phyloP scores from a whole-genome alignment of 2,888 invertebrate genomes.

The Malthinus flaveolus region DNA sequence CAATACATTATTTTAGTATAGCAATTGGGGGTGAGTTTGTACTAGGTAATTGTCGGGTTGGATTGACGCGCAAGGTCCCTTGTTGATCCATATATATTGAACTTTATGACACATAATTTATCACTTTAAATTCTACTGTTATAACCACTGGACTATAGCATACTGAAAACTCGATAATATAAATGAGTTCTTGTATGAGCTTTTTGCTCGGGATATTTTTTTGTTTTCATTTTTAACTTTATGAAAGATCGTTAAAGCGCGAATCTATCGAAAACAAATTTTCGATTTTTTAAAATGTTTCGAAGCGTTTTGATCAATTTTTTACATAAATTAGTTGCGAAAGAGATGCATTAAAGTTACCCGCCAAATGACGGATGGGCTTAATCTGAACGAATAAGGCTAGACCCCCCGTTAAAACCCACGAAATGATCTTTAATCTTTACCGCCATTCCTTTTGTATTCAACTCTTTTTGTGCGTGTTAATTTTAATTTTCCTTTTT shows the following conservation, averaged over 20 bases:
- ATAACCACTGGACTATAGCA: constrained; percentile 12
- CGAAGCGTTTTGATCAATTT: constrained; percentile 8
- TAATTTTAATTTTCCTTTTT: too few species aligned
- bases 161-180: constrained; percentile 18
- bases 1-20: constrained; percentile 15
- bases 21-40: not conserved
- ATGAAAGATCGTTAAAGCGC: not conserved
- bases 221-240: constrained; percentile 10
- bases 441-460: too few species aligned
- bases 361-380: too few species aligned
- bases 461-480: too few species aligned
- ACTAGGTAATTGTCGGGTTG: constrained; percentile 13
- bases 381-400: too few species aligned
- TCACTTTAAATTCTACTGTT: constrained; percentile 20
- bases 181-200: constrained; percentile 18
- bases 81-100: constrained; percentile 14
- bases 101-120: constrained; percentile 23
- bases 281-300: too few species aligned
- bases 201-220: constrained; percentile 16
- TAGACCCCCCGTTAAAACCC: too few species aligned
- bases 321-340: not conserved
- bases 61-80: constrained; percentile 21
- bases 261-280: too few species aligned
- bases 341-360: too few species aligned
- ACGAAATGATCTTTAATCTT: too few species aligned